A percentile compares a stretch with the other conserved stretches of the same genome.
phyloP scores from a whole-genome alignment of 2,113 vertebrate genomes.

The Oxyruncus cristatus region DNA sequence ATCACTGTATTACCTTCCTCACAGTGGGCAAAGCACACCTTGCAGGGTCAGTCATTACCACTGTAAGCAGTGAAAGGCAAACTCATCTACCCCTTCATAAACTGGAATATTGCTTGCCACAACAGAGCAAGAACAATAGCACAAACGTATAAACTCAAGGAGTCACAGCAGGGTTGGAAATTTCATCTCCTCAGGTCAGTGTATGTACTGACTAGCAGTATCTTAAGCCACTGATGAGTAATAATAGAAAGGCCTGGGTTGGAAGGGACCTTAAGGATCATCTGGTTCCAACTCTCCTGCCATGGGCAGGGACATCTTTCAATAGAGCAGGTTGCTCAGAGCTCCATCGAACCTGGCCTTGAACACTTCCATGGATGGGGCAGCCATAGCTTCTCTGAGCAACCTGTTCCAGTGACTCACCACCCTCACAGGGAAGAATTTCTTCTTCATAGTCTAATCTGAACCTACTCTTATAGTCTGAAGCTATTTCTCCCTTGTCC shows the following conservation, averaged over 20 bases:
- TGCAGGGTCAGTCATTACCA: neutral
- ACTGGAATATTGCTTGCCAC: fast-evolving
- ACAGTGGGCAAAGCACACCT: neutral
- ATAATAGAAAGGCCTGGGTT: neutral
- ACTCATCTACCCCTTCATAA: neutral
- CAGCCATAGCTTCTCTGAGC: neutral
- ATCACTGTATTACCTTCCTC: neutral
- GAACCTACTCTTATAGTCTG: neutral
- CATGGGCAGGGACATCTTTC: neutral
- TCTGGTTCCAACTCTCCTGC: neutral
- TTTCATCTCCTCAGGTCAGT: neutral
- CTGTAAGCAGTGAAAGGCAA: neutral
- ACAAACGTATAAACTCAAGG: neutral
- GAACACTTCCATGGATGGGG: neutral
- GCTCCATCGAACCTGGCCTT: neutral
- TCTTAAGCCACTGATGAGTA: neutral
- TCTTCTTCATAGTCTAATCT: neutral
- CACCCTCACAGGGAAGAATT: neutral
- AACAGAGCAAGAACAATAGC: neutral
- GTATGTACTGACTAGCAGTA: neutral
- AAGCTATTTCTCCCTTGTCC: neutral
- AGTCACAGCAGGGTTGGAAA: neutral
- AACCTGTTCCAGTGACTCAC: neutral
- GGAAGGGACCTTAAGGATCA: neutral
- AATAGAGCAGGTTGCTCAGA: neutral